Percentiles rank a stretch among this genome's conserved stretches.
These are phyloP conservation scores for Papilio polytes DNA, from an alignment of 1,140 invertebrate species.

Conservation along the genomic window DNA sequence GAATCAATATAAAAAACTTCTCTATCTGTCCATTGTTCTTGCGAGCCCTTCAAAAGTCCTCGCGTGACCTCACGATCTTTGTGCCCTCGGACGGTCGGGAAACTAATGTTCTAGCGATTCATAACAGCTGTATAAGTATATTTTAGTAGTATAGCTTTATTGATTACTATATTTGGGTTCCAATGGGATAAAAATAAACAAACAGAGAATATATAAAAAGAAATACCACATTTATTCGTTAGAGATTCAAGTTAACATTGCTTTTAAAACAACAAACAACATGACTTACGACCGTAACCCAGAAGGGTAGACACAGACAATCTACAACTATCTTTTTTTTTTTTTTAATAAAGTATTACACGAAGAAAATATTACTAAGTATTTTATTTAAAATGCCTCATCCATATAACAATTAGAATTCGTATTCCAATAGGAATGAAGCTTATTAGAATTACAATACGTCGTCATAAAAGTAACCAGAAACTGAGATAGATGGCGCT, in stretches of 20 bases:
- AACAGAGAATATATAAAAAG: no score
- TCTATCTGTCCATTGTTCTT: conserved; percentile 30
- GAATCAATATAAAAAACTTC: conserved; percentile 22
- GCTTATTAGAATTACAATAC: neutral
- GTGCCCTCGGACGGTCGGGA: neutral
- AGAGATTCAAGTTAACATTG: no score
- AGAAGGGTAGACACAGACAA: no score
- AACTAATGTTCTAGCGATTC: conserved; percentile 4
- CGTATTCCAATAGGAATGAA: neutral
- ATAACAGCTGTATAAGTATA: neutral
- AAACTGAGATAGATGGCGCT: no score
- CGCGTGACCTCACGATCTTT: conserved; percentile 21
- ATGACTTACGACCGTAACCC: no score
- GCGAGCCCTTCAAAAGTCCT: conserved; percentile 27
- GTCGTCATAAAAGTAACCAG: no score
- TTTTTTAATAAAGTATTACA: neutral
- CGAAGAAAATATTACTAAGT: neutral
- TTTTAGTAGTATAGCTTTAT: neutral
- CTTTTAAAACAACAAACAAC: no score
- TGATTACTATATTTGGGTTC: neutral
- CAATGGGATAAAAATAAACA: no score
- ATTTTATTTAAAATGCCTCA: no score
- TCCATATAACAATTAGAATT: neutral
- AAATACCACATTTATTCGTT: neutral
- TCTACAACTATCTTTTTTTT: no score